phyloP scores from a whole-genome alignment of 2,888 invertebrate species.

The Thymelicus sylvestris region DNA sequence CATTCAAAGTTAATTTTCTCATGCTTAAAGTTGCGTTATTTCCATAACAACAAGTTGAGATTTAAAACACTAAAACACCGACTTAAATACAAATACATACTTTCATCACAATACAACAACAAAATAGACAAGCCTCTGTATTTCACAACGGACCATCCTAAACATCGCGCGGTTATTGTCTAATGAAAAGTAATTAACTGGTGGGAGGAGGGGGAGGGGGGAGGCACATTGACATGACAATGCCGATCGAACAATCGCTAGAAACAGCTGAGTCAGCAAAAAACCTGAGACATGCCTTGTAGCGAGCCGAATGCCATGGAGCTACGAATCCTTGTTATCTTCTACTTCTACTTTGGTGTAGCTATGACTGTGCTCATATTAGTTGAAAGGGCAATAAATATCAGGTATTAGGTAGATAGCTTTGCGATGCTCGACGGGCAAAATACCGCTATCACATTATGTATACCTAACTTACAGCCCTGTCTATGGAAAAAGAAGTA shows the following conservation, averaged over 20 bases:
- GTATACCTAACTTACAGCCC: neutral
- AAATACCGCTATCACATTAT: too few species aligned
- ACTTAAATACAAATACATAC: conserved; percentile 1
- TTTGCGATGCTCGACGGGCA: too few species aligned
- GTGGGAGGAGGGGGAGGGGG: conserved; percentile 49
- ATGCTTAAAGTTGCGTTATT: too few species aligned
- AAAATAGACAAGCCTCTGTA: conserved; percentile 22
- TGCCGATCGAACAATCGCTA: conserved; percentile 79
- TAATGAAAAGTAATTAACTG: conserved; percentile 84
- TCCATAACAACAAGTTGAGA: too few species aligned
- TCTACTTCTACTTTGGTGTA: neutral
- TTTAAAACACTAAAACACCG: too few species aligned
- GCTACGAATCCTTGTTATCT: conserved; percentile 39
- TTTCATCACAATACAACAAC: conserved; percentile 14
- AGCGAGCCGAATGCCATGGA: conserved; percentile 59
- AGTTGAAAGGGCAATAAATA: too few species aligned
- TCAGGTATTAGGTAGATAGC: too few species aligned
- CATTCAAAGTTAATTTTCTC: too few species aligned
- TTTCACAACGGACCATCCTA: conserved; percentile 40
- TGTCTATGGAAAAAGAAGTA: neutral
- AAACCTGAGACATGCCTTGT: conserved; percentile 66
- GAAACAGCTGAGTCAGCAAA: conserved; percentile 80
- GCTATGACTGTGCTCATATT: neutral
- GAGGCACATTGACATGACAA: conserved; percentile 75
- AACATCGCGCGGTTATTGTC: conserved; percentile 68